A percentile compares a stretch with the other conserved stretches of the same genome.
These are phyloP conservation scores for Mastomys coucha DNA, from an alignment of 2,113 vertebrate genomes.

Conservation along the genomic window DNA sequence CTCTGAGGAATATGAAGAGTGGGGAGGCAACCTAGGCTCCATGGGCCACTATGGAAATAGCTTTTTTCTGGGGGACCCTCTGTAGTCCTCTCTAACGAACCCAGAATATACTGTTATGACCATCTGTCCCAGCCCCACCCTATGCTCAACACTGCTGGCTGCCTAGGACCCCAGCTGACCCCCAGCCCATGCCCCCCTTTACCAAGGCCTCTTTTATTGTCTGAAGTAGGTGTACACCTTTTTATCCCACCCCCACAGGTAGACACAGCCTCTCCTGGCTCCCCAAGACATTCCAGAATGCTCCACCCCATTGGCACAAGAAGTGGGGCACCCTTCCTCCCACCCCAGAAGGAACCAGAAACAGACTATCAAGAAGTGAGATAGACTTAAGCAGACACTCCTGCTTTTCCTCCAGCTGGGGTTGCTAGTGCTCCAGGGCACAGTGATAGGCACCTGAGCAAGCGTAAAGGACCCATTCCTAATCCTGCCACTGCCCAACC, in stretches of 20 bases:
- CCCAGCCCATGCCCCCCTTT: background rate
- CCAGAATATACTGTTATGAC: background rate
- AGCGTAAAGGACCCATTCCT: slow-evolving; percentile 22
- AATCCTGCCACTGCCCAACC: background rate
- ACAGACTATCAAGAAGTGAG: slow-evolving; percentile 44
- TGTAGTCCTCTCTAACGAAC: background rate
- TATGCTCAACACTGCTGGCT: slow-evolving; percentile 23
- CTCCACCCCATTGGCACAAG: slow-evolving; percentile 64
- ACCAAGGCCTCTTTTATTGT: background rate
- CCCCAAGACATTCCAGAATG: slow-evolving; percentile 79
- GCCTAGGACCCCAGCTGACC: slow-evolving; percentile 67
- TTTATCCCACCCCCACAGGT: background rate
- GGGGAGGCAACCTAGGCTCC: background rate
- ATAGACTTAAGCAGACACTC: background rate
- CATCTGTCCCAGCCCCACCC: background rate
- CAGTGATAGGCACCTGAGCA: background rate
- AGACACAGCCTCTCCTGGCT: slow-evolving; percentile 34
- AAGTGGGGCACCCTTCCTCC: background rate
- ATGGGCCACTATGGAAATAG: background rate
- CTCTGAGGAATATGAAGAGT: background rate
- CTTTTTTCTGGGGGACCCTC: background rate
- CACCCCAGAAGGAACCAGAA: slow-evolving; percentile 40
- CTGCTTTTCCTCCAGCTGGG: slow-evolving; percentile 25
- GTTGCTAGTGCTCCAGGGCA: background rate
- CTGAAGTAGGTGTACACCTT: background rate